Evolutionary conservation across 1,140 invertebrate genomes (phyloP), one percentile per base, ranked within the genome.

Genomic region (Conopomorpha cramerella): DNA sequence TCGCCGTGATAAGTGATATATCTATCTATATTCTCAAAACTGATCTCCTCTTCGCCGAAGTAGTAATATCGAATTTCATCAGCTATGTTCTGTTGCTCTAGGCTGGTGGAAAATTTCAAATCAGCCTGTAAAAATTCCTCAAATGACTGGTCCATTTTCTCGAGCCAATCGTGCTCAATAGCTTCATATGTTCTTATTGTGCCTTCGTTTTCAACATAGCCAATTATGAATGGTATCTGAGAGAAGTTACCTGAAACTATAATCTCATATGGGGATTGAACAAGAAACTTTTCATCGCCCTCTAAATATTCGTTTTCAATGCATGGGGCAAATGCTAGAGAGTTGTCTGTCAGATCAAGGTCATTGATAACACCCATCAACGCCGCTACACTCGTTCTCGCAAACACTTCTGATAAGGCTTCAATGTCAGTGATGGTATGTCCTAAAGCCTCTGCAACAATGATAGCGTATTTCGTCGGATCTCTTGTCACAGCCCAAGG

Each of bases 401-500:
- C 55, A 41, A 66, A 70, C 8, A 62, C 39, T 33, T 63, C 48
- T 11, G 65, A 64, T 10, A 70, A 44, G 16, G 38, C 34, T 35
- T 65, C 33, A 38, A 60, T 42, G 43, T 46, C 52, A 12, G 40
- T 46, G 13, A 63, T 30, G 25, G 28, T 44, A 45, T 74, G 65
- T 3, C 66, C 70, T 26, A 74, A 43, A 33, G 52, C 57, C 49
- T 65, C 51, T 8, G 62, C 64, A 12, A 74, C 60, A 19, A 54
- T 18, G 11, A 65, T 34, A 10, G 70, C 66, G 38, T 60, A 55
- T 36, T 46, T 40, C 11, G 67, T 46, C 42, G 65, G 68, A 46
- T 71, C 53, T 19, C 64, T 43, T 13, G 58, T 55, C 3, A 73
- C 65, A 18, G 78, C 77, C 79, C 80, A 83, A 2, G 72, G 73